phyloP scores from a whole-genome alignment of 1,140 invertebrate species.

The Penaeus vannamei region DNA sequence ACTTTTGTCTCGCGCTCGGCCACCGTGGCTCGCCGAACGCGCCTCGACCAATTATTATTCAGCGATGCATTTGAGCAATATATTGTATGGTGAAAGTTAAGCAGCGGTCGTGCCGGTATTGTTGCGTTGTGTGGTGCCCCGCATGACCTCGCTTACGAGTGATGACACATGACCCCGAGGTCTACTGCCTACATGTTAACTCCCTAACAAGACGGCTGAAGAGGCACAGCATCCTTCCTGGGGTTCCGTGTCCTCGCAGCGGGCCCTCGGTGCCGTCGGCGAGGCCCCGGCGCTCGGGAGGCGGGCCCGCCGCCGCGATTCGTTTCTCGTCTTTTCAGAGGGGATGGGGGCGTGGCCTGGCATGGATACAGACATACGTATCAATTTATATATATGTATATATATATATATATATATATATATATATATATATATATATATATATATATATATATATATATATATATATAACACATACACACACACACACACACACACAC shows the following conservation, averaged over 20 bases:
- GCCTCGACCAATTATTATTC: slow-evolving; percentile 1
- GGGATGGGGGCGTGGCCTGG: neutral
- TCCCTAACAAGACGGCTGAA: no score
- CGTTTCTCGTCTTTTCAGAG: neutral
- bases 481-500: slow-evolving; percentile 10
- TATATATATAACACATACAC: slow-evolving; percentile 37
- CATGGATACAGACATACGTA: no score
- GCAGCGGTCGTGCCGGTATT: no score
- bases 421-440: no score
- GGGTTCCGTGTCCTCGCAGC: no score
- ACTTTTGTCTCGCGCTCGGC: neutral
- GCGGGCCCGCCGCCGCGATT: neutral
- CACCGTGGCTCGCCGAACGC: neutral
- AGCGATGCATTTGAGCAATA: slow-evolving; percentile 2
- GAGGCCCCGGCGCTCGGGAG: neutral
- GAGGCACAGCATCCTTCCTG: no score
- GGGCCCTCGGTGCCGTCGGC: slow-evolving; percentile 10
- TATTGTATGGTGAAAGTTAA: neutral
- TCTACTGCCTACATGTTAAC: no score
- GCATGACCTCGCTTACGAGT: no score
- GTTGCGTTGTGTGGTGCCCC: no score
- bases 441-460: neutral
- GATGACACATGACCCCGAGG: no score
- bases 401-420: no score
- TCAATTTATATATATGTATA: no score